These are phyloP conservation scores for Probosciger aterrimus DNA, from an alignment of 2,113 vertebrate species.

Conservation along the genomic window DNA sequence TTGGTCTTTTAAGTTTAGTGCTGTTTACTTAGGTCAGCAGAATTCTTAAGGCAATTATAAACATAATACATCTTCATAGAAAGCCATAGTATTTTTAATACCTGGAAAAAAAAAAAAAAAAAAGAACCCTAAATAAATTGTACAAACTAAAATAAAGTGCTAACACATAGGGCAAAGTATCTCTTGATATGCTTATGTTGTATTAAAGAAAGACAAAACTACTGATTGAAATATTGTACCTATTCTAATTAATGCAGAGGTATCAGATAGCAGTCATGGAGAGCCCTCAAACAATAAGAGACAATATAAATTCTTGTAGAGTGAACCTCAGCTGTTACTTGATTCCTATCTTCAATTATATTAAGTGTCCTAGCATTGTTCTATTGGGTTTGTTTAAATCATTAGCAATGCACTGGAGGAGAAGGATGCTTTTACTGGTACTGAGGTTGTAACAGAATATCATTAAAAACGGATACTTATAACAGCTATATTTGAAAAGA, in stretches of 20 bases:
- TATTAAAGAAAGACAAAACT: slow-evolving; percentile 37
- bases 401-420: slow-evolving; percentile 49
- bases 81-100: neutral
- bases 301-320: slow-evolving; percentile 51
- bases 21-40: neutral
- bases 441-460: slow-evolving; percentile 2
- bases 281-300: slow-evolving; percentile 41
- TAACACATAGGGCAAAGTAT: neutral
- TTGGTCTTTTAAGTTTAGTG: neutral
- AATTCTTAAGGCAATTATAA: neutral
- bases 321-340: slow-evolving; percentile 42
- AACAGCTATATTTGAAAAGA: neutral
- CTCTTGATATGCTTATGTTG: neutral
- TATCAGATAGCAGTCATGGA: slow-evolving; percentile 6
- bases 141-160: neutral
- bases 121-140: neutral
- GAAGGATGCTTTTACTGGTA: slow-evolving; percentile 9
- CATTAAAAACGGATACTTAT: neutral
- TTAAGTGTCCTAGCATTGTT: slow-evolving; percentile 59
- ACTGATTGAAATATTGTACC: neutral
- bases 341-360: slow-evolving; percentile 62
- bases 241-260: neutral
- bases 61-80: neutral
- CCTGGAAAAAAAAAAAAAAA: neutral
- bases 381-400: slow-evolving; percentile 42